Evolutionary conservation across 2,888 invertebrate species (phyloP), one percentile per base, ranked within the genome.

Genomic region (Cetonia aurata): DNA sequence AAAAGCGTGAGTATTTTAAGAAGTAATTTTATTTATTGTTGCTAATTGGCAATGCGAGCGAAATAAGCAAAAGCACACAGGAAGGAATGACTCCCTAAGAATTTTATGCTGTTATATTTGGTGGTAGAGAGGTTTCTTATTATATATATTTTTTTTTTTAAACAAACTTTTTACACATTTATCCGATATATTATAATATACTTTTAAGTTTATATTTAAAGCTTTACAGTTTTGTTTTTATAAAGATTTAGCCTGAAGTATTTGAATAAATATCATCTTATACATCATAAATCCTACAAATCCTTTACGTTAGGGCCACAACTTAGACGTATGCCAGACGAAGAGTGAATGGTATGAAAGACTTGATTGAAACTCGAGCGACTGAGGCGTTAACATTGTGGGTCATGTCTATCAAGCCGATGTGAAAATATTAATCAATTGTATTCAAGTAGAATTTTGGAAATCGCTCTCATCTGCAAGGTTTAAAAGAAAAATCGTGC

Each of bases 371-470:
- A 71, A 75, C 74, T 59, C 76, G 82, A 62, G 75, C 68, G 77
- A 50, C 71, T 80, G 82, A 79, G 80, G 83, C 83, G 82, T 82
- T 81, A 84, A 84, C 80, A 83, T 84, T 83, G 83, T 82, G 82
- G 83, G 81, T 84, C 80, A 80, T 81, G 83, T 81, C 83, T 84
- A 83, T 84, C 83, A 83, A 83, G 83, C 83, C 81, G 79, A 77
- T 75, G 78, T 70, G 15, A 8, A 13, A 48, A 33, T 10, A 1
- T 62, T 50, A 0, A 52, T 68, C 55, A 60, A 60, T 48, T 25
- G 41, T 37, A 62, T 37, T 57, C 10, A 13, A 25, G 15, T 57
- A n/a, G 37, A 37, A 46, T 52, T 57, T 19, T 3, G 48, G 52
- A 37, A 37, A 42, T 65, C 62, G 37, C 46, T 67, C 67, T 60